These are phyloP conservation scores for Ramphastos sulfuratus DNA, from an alignment of 2,113 vertebrate genomes.

Conservation along the genomic window DNA sequence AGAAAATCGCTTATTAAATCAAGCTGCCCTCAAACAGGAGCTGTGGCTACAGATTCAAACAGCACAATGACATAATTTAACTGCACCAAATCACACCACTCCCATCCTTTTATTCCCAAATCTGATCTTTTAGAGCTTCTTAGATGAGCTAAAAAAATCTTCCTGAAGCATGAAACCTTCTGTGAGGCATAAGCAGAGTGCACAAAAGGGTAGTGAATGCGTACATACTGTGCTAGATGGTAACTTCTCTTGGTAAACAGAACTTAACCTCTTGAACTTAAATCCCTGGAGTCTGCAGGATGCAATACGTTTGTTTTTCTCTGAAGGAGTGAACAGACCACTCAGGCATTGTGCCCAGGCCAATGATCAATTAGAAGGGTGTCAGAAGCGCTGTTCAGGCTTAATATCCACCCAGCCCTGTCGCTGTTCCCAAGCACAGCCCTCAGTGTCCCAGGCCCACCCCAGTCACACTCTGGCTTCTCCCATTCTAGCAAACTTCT, in stretches of 20 bases:
- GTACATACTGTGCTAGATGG: fast-evolving
- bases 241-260: background rate
- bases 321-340: background rate
- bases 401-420: background rate
- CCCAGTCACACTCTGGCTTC: background rate
- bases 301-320: background rate
- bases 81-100: background rate
- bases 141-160: background rate
- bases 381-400: background rate
- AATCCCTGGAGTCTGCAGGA: background rate
- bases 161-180: background rate
- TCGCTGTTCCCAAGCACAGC: background rate
- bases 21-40: constrained; percentile 12
- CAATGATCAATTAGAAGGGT: background rate
- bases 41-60: constrained; percentile 14
- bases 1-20: constrained; percentile 40
- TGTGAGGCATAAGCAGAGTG: background rate
- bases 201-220: background rate
- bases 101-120: background rate
- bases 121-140: background rate
- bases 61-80: constrained; percentile 6
- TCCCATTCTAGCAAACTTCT: background rate
- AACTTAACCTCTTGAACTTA: constrained; percentile 19
- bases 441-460: fast-evolving
- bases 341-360: fast-evolving